Percentiles rank a stretch among this genome's conserved stretches.
Conservation (phyloP, 2,888 invertebrate genomes). For the Lasius platythorax region DNA sequence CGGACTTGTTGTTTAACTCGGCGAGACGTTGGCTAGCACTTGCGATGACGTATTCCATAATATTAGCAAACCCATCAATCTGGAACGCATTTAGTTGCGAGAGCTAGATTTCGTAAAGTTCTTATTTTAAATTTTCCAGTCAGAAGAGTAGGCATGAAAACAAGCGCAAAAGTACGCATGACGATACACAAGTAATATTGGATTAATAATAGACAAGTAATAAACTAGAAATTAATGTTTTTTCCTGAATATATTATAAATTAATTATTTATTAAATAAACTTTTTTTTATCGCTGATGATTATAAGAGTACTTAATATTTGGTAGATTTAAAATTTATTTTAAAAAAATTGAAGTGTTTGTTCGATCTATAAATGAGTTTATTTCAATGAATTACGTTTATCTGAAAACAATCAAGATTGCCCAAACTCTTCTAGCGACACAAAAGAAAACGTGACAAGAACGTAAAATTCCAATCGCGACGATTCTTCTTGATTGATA, state of each 20-base stretch:
- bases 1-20: conserved; percentile 64
- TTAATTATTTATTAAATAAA: not conserved
- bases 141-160: too few species aligned
- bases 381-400: not conserved
- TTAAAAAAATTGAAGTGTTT: not conserved
- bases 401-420: not conserved
- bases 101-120: not conserved
- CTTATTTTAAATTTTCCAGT: not conserved
- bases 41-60: conserved; percentile 64
- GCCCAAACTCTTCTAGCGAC: not conserved
- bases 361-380: not conserved
- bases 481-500: not conserved
- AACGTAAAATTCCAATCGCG: not conserved
- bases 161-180: not conserved
- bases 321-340: not conserved
- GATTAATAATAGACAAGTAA: not conserved
- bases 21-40: conserved; percentile 69
- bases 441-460: not conserved
- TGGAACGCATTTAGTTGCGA: conserved; percentile 54
- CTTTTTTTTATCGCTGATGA: not conserved
- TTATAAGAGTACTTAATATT: too few species aligned
- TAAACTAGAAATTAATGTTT: not conserved
- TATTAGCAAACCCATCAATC: conserved; percentile 66
- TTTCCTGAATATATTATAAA: not conserved
- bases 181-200: not conserved